phyloP scores from a whole-genome alignment of 2,888 invertebrate species.

The Lasius platythorax region DNA sequence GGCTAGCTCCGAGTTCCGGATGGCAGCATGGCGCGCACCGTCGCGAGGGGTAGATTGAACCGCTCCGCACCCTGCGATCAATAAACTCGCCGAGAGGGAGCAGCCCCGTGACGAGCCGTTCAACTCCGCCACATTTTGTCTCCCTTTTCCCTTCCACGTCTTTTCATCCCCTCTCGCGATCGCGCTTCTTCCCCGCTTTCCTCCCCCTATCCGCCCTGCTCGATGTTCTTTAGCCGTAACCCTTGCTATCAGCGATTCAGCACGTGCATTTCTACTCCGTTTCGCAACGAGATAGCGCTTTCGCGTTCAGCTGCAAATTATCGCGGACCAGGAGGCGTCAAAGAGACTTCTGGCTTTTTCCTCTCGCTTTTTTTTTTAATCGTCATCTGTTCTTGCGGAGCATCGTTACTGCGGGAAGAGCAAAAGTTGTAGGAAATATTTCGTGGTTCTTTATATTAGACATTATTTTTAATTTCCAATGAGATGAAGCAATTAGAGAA shows the following conservation, averaged over 20 bases:
- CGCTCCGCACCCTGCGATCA: constrained; percentile 81
- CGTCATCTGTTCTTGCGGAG: neutral
- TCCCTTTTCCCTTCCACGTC: constrained; percentile 7
- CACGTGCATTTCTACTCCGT: constrained; percentile 72
- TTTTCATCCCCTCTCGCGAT: constrained; percentile 35
- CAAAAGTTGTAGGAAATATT: neutral
- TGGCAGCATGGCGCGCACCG: constrained; percentile 73
- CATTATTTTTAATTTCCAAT: neutral
- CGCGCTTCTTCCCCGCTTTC: constrained; percentile 19
- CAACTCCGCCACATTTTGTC: constrained; percentile 63
- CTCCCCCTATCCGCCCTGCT: constrained; percentile 23
- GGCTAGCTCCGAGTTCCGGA: constrained; percentile 59
- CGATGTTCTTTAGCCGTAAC: constrained; percentile 60
- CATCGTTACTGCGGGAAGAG: neutral
- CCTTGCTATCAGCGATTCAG: constrained; percentile 73
- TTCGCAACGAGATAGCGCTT: constrained; percentile 59
- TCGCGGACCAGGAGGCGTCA: constrained; percentile 53
- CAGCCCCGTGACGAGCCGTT: constrained; percentile 74
- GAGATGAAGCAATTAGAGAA: neutral
- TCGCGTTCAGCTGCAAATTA: constrained; percentile 61
- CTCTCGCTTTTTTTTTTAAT: neutral
- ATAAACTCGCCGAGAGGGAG: constrained; percentile 80
- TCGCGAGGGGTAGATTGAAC: constrained; percentile 76
- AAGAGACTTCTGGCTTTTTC: constrained; percentile 36
- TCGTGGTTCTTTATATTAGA: neutral